phyloP scores from a whole-genome alignment of 2,797 vertebrate genomes.

The Nyctibius grandis region DNA sequence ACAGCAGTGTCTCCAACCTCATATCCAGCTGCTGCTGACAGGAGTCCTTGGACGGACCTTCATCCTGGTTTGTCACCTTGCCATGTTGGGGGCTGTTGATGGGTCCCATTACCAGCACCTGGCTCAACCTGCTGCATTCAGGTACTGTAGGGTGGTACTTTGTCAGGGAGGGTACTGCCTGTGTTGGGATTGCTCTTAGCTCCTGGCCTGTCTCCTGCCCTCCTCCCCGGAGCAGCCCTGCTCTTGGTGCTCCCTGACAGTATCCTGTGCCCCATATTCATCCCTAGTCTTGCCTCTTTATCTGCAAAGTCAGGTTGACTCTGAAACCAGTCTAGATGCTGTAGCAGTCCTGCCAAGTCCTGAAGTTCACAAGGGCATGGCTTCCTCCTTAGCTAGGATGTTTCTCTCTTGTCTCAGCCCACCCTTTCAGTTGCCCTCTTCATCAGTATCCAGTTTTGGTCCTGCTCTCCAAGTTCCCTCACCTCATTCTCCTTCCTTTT shows the following conservation, averaged over 20 bases:
- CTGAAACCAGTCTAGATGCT: neutral
- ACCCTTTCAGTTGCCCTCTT: neutral
- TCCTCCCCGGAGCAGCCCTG: fast-evolving
- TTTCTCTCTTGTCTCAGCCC: neutral
- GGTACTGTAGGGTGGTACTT: neutral
- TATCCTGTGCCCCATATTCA: fast-evolving
- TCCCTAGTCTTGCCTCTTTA: neutral
- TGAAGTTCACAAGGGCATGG: neutral
- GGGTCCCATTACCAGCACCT: neutral
- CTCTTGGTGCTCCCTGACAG: neutral
- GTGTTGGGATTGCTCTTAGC: neutral
- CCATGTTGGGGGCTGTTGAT: fast-evolving
- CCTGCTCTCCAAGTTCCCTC: neutral
- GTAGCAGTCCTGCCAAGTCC: neutral
- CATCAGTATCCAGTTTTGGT: neutral
- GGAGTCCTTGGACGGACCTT: neutral
- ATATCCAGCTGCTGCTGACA: neutral
- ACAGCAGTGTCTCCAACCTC: fast-evolving
- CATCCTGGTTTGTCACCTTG: neutral
- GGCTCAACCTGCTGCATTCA: fast-evolving
- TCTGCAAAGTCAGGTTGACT: neutral
- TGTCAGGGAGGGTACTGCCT: neutral
- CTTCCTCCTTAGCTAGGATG: neutral
- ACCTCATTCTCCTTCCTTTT: neutral
- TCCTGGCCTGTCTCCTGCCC: neutral